Conservation (phyloP, 2,113 vertebrate genomes). For the Centropus bengalensis region DNA sequence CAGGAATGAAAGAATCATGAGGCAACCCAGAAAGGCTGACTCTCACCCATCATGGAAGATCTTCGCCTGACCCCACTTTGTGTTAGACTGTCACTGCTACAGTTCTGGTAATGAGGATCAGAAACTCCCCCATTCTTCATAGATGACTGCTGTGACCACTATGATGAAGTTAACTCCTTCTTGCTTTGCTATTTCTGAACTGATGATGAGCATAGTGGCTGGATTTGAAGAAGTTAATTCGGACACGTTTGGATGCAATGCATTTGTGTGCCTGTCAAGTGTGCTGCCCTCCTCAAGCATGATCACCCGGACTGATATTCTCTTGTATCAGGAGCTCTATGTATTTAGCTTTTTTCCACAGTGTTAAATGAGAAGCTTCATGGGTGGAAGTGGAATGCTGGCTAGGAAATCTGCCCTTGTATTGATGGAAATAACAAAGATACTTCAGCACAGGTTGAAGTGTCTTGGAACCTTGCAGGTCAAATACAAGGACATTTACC, state of each 20-base stretch:
- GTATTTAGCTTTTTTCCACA: not conserved
- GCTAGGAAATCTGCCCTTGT: not conserved
- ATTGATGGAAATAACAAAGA: not conserved
- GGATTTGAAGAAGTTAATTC: not conserved
- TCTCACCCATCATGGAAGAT: fast-evolving
- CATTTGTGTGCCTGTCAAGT: not conserved
- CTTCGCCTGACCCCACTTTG: not conserved
- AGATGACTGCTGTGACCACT: not conserved
- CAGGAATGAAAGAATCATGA: not conserved
- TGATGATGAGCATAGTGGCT: not conserved
- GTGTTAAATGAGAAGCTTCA: not conserved
- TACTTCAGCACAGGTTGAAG: not conserved
- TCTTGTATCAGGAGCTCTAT: not conserved
- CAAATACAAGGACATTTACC: not conserved
- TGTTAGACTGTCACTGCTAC: not conserved
- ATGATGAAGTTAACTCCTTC: not conserved
- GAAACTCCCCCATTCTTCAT: not conserved
- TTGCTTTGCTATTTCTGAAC: not conserved
- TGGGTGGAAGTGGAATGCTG: not conserved
- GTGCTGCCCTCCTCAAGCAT: not conserved
- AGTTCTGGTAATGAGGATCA: not conserved
- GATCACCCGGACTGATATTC: fast-evolving
- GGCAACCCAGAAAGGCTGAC: not conserved
- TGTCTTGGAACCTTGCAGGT: not conserved
- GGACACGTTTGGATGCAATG: not conserved